Evolutionary conservation across 2,888 invertebrate genomes (phyloP), one percentile per base, ranked within the genome.

Genomic region (Bellardia pandia): DNA sequence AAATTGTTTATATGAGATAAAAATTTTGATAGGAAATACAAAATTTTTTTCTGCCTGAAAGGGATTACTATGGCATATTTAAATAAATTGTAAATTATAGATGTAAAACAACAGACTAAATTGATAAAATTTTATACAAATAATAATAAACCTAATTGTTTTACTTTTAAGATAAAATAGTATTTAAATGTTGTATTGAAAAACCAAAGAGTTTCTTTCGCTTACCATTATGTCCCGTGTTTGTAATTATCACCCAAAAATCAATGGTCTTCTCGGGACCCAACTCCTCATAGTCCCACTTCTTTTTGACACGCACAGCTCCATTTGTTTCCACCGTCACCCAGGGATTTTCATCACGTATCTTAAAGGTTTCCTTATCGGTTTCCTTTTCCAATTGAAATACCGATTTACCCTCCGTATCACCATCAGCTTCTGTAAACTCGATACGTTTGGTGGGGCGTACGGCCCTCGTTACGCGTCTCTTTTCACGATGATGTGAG

Each of bases 211-310:
- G 2, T 37, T 37, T 37, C 37, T 62, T 30, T 2, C 42, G 95
- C 96, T 96, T 93, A 97, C 97, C 97, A 95, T 97, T 96, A 93
- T 96, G 96, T 94, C 97, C 97, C 89, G 97, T 96, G 93, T 98
- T 98, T 83, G 97, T 97, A 91, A 98, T 98, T 79, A 97, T 98
- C 77, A 98, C 98, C 98, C 98, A 98, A 94, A 98, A 98, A 94
- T 98, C 98, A 91, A 98, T 98, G 14, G 98, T 98, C 93, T 98
- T 98, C 94, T 98, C 98, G 2, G 98, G 97, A 40, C 98, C 98
- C 69, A 98, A 94, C 92, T 98, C 98, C 93, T 98, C 98, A 94
- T 98, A 98, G 95, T 98, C 98, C 98, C 98, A 98, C 96, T 98
- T 98, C 96, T 98, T 97, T 94, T 98, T 98, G 89, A 98, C 98